Evolutionary conservation across 2,113 vertebrate genomes (phyloP).

Genomic region (Chionis minor): DNA sequence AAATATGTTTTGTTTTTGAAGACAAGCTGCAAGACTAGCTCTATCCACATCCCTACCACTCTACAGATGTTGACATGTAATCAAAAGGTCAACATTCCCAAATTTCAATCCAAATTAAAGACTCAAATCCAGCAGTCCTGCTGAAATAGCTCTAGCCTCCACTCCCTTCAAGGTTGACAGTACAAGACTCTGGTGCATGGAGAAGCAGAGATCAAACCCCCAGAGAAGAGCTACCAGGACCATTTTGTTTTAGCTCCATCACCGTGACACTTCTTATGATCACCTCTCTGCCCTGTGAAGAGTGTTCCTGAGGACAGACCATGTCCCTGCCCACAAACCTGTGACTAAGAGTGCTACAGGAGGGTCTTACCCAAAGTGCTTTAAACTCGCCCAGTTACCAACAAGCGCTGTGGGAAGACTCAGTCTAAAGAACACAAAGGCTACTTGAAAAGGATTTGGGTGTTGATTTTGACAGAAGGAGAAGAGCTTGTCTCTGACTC

Average conservation of each 20-base stretch:
- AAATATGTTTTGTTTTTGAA: not conserved
- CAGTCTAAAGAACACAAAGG: not conserved
- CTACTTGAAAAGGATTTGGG: not conserved
- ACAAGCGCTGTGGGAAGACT: not conserved
- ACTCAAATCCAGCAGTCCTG: not conserved
- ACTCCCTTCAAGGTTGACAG: rapidly evolving
- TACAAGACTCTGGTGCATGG: rapidly evolving
- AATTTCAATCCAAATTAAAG: not conserved
- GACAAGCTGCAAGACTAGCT: not conserved
- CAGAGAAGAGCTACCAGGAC: not conserved
- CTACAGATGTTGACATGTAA: not conserved
- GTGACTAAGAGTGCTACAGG: not conserved
- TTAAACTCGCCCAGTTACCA: not conserved
- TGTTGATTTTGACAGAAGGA: not conserved
- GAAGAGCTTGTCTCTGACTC: not conserved
- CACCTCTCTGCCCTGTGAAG: not conserved
- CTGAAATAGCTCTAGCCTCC: not conserved
- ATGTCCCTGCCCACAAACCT: not conserved
- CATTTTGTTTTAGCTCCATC: not conserved
- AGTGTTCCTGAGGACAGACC: not conserved
- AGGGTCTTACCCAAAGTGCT: not conserved
- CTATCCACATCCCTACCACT: not conserved
- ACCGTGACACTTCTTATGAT: not conserved
- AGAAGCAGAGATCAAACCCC: not conserved
- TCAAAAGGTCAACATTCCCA: not conserved